Evolutionary conservation across 2,113 vertebrate species (phyloP), one percentile per base, ranked within the genome.

Genomic region (Oryzias woworae): DNA sequence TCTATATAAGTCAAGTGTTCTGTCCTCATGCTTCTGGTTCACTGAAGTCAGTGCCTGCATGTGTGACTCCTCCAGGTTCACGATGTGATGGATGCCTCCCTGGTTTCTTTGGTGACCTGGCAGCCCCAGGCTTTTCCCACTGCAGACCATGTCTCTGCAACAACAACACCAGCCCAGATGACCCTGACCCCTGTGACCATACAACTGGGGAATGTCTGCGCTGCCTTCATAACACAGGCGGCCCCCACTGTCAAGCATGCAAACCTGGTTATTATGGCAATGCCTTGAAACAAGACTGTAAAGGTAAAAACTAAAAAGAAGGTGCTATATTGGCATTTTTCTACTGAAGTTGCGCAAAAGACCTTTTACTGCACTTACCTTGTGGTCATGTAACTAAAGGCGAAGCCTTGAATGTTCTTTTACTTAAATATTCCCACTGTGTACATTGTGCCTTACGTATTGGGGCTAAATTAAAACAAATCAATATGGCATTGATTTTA

Each of bases 241-340:
- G 95, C 26, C 31, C 78, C 5, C 77, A 55, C 53, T 97, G 95
- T 77, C 90, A 95, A 64, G 77, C 83, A 80, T 97, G 96, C 80
- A 93, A 82, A 78, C 91, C 90, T 0, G 95, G 94, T 14, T 92
- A 93, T 82, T 93, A 94, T 50, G 95, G 95, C 55, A 92, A 93
- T 3, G 94, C 95, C 5, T 24, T 92, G 16, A 23, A 66, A 61
- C 93, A 91, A 70, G 91, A 88, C 76, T 97, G 95, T 87, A 93
- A 23, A 90, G 93, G 95, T 96, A 91, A 62, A 18, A 22, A 16
- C 1, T 23, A n/a, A 8, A 62, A 20, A 48, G 20, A 48, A 12
- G 0, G n/a, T 8, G 7, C n/a, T 36, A 10, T 36, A 36, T 36
- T 36, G 36, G 36, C 8, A 36, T 3, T 36, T 36, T 36, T 36